Conservation (phyloP, 2,113 vertebrate species). For the Xenopus laevis region DNA sequence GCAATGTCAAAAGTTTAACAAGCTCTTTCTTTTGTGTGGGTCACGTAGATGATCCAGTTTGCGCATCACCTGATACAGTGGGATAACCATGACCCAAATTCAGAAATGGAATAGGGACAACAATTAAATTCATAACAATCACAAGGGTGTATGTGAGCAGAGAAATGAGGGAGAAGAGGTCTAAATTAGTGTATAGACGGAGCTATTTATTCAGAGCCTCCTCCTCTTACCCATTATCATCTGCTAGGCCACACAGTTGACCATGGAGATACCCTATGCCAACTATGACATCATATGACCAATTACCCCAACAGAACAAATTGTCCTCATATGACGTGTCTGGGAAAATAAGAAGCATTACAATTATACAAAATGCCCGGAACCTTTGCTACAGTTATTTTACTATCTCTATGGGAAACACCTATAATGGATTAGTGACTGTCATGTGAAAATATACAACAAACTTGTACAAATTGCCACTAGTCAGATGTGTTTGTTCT, state of each 20-base stretch:
- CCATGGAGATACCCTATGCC: constrained; percentile 60
- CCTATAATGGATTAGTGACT: no score
- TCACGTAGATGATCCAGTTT: constrained; percentile 23
- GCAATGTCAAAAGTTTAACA: constrained; percentile 47
- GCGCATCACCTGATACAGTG: constrained; percentile 33
- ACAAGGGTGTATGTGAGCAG: constrained; percentile 22
- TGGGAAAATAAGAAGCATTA: constrained; percentile 36
- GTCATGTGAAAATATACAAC: no score
- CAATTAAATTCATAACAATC: constrained; percentile 41
- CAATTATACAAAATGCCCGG: constrained; percentile 12
- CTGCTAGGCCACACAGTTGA: constrained; percentile 68
- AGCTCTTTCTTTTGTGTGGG: constrained; percentile 44
- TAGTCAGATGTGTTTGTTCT: no score
- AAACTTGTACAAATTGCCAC: no score
- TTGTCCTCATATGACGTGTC: constrained; percentile 4
- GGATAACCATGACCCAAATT: constrained; percentile 48
- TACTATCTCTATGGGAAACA: not conserved
- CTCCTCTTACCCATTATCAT: constrained; percentile 15
- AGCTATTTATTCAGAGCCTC: constrained; percentile 57
- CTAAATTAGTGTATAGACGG: constrained; percentile 70
- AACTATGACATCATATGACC: constrained; percentile 67
- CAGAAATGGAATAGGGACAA: constrained; percentile 30
- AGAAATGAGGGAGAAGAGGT: constrained; percentile 10
- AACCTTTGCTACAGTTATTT: not conserved
- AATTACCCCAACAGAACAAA: constrained; percentile 55